phyloP scores from a whole-genome alignment of 2,888 invertebrate species.

The Phaedon cochleariae region DNA sequence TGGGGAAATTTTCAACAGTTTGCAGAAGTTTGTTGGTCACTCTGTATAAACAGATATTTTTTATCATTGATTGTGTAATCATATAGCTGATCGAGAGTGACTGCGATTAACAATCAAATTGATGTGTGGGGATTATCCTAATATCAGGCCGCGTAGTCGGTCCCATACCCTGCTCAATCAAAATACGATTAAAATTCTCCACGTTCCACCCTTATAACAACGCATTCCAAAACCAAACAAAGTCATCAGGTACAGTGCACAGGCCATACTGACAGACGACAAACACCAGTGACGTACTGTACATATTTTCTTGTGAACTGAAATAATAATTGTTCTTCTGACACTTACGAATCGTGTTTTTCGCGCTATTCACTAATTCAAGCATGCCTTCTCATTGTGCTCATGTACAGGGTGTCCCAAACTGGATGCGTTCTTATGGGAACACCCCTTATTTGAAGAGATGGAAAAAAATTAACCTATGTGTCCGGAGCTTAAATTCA shows the following conservation, averaged over 20 bases:
- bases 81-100: too few species aligned
- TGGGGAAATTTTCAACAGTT: too few species aligned
- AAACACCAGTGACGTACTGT: neutral
- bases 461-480: too few species aligned
- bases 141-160: neutral
- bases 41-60: too few species aligned
- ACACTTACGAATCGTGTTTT: neutral
- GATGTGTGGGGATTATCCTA: neutral
- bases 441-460: too few species aligned
- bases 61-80: too few species aligned
- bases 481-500: too few species aligned
- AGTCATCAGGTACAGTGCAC: neutral
- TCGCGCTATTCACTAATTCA: neutral
- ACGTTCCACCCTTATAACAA: neutral
- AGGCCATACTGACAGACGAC: neutral
- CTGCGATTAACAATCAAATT: neutral
- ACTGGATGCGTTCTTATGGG: too few species aligned
- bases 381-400: too few species aligned
- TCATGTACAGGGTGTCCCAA: too few species aligned
- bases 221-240: neutral
- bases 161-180: neutral
- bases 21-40: too few species aligned
- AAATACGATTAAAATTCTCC: neutral
- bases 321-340: neutral
- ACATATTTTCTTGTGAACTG: neutral